phyloP scores from a whole-genome alignment of 2,888 invertebrate genomes.

The Rosalia funebris region DNA sequence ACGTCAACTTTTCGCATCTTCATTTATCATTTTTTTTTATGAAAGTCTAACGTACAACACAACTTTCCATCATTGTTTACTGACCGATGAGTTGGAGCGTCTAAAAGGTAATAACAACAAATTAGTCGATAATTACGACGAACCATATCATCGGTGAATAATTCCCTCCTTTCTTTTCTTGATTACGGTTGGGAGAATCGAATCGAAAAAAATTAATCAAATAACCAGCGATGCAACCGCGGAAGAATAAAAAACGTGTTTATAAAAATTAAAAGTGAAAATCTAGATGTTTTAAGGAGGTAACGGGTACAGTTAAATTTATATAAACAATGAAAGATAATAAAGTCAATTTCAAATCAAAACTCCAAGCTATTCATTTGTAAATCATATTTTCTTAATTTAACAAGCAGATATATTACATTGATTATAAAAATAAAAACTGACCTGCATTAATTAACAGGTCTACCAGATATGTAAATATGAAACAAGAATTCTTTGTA shows the following conservation, averaged over 20 bases:
- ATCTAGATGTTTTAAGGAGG: not conserved
- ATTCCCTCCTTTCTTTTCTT: slow-evolving; percentile 18
- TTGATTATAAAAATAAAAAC: too few species aligned
- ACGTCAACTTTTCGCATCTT: not conserved
- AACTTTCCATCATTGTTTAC: slow-evolving; percentile 13
- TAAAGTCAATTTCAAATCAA: too few species aligned
- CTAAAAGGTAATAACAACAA: slow-evolving; percentile 1
- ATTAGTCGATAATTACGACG: slow-evolving; percentile 10
- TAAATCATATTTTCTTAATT: too few species aligned
- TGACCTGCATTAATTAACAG: too few species aligned
- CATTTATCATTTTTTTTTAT: not conserved
- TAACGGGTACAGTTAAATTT: not conserved
- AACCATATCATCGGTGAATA: slow-evolving; percentile 13
- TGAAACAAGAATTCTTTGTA: too few species aligned
- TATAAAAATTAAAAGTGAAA: slow-evolving; percentile 12
- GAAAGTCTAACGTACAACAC: not conserved
- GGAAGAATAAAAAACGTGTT: slow-evolving; percentile 2
- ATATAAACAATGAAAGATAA: too few species aligned
- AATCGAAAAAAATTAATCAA: slow-evolving; percentile 14
- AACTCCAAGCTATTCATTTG: too few species aligned
- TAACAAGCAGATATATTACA: too few species aligned
- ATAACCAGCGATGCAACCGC: slow-evolving; percentile 5
- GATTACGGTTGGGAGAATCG: not conserved
- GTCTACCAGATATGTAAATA: too few species aligned
- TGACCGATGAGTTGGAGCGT: not conserved